These are phyloP conservation scores for Ptiloglossa arizonensis DNA, from an alignment of 1,140 invertebrate genomes.

Conservation along the genomic window DNA sequence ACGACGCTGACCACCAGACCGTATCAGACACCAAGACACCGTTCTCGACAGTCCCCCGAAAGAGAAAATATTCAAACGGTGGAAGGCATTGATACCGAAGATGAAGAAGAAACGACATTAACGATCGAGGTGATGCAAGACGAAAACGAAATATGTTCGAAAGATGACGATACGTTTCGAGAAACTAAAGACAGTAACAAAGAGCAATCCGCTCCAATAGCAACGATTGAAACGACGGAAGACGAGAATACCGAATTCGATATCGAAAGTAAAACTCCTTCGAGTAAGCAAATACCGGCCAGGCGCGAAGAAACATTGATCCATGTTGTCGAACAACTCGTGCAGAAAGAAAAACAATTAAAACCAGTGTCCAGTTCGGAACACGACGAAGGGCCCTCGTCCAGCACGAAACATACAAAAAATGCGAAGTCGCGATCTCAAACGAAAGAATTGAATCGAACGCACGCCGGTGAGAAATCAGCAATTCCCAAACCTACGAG, in stretches of 20 bases:
- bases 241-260: background rate
- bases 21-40: slow-evolving; percentile 73
- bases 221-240: background rate
- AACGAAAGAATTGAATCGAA: background rate
- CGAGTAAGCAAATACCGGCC: background rate
- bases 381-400: background rate
- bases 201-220: background rate
- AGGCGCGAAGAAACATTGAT: background rate
- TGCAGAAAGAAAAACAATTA: background rate
- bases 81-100: slow-evolving; percentile 8
- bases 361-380: background rate
- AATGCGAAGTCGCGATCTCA: background rate
- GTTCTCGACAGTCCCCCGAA: slow-evolving; percentile 40
- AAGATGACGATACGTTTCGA: background rate
- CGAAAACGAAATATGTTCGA: slow-evolving; percentile 7
- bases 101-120: slow-evolving; percentile 32
- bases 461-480: background rate
- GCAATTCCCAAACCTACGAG: background rate
- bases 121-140: slow-evolving; percentile 56
- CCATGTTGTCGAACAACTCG: too few relatives aligned
- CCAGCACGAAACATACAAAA: background rate
- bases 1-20: slow-evolving; percentile 74
- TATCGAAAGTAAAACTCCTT: background rate
- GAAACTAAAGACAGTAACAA: background rate
- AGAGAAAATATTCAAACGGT: slow-evolving; percentile 27